phyloP scores from a whole-genome alignment of 2,797 vertebrate genomes.

The Pseudochirops cupreus region DNA sequence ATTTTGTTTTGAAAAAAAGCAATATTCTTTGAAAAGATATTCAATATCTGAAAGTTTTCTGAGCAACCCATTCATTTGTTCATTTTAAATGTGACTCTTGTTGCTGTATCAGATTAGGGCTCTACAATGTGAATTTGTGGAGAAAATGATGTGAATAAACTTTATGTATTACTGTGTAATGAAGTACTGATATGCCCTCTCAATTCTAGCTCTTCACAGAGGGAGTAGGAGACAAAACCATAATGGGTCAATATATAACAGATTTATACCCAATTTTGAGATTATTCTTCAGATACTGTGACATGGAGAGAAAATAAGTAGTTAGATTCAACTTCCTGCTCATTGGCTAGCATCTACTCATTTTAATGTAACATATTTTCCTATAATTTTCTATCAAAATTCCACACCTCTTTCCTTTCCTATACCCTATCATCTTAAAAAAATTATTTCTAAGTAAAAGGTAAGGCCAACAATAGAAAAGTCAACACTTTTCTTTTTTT shows the following conservation, averaged over 20 bases:
- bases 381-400: background rate
- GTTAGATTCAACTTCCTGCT: constrained; percentile 6
- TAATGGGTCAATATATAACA: constrained; percentile 38
- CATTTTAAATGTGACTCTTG: background rate
- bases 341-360: background rate
- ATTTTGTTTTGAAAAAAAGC: background rate
- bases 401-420: background rate
- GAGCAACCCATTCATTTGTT: background rate
- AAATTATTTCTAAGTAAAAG: background rate
- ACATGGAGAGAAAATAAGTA: background rate
- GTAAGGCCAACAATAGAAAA: background rate
- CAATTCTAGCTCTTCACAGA: background rate
- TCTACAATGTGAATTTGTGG: constrained; percentile 15
- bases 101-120: background rate
- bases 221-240: background rate
- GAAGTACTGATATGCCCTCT: background rate
- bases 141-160: background rate
- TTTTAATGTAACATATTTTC: background rate
- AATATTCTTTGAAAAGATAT: background rate
- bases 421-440: constrained; percentile 1
- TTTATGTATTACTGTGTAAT: constrained; percentile 30
- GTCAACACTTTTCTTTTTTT: constrained; percentile 4
- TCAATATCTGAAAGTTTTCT: constrained; percentile 6
- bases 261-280: background rate
- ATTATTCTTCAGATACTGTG: background rate